A percentile compares a stretch with the other conserved stretches of the same genome.
These are phyloP conservation scores for Chalcosyrphus nemorum DNA, from an alignment of 2,888 invertebrate species.

Conservation along the genomic window DNA sequence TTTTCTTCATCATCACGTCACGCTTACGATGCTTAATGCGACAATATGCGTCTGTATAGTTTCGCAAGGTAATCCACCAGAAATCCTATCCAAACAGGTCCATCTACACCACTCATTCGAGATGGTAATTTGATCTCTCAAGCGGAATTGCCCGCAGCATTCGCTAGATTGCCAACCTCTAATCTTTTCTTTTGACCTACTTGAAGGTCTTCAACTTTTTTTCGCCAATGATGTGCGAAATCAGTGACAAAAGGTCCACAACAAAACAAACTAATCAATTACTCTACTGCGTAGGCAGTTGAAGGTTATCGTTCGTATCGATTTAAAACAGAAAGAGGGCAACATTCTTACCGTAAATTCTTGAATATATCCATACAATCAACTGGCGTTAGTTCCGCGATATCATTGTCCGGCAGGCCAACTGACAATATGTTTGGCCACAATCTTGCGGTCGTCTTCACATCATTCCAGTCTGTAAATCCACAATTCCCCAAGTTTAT, in stretches of 20 bases:
- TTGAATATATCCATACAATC: constrained; percentile 79
- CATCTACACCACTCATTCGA: neutral
- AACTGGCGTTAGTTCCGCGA: constrained; percentile 84
- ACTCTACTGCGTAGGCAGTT: too few species aligned
- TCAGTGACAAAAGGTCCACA: too few species aligned
- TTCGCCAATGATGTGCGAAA: too few species aligned
- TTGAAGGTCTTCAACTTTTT: too few species aligned
- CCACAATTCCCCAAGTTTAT: constrained; percentile 83
- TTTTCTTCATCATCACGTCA: neutral
- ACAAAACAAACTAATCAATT: too few species aligned
- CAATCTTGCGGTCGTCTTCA: constrained; percentile 86
- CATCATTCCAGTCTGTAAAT: constrained; percentile 87
- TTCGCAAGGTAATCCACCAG: too few species aligned
- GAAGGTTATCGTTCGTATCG: too few species aligned
- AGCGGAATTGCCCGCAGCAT: neutral
- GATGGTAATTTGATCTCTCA: neutral
- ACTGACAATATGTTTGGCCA: constrained; percentile 88
- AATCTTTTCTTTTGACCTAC: too few species aligned
- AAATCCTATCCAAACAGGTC: too few species aligned
- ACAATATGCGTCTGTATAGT: too few species aligned
- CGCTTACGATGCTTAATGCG: too few species aligned
- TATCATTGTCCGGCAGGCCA: constrained; percentile 88
- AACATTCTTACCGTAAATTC: constrained; percentile 75
- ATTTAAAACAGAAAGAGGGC: neutral
- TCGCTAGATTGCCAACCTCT: neutral